A percentile compares a stretch with the other conserved stretches of the same genome.
Conservation (phyloP, 1,140 invertebrate genomes). For the Nylanderia fulva region DNA sequence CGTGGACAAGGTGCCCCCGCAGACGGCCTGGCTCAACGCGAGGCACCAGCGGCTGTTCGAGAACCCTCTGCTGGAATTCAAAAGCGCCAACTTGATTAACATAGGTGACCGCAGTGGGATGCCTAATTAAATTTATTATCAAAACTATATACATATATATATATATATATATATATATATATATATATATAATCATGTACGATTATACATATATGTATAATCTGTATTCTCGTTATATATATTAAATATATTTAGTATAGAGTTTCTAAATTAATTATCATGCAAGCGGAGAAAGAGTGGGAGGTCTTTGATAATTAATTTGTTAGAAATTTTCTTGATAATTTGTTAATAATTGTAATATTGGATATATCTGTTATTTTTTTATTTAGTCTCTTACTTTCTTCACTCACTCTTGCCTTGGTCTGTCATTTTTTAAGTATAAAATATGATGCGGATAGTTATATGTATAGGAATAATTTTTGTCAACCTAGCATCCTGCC, state of each 20-base stretch:
- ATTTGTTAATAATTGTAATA: background rate
- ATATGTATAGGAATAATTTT: background rate
- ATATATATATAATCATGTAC: too few relatives aligned
- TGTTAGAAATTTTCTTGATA: background rate
- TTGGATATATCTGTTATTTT: background rate
- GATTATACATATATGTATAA: too few relatives aligned
- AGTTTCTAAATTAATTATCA: too few relatives aligned
- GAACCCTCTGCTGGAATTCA: constrained; percentile 93
- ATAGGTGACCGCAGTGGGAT: constrained; percentile 87
- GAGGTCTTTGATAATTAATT: background rate
- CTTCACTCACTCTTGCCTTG: background rate
- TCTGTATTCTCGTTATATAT: too few relatives aligned
- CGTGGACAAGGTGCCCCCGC: constrained; percentile 96
- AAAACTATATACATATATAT: too few relatives aligned
- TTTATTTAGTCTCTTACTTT: background rate
- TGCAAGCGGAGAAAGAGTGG: background rate
- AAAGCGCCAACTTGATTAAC: constrained; percentile 96
- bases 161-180: too few relatives aligned
- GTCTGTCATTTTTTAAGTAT: background rate
- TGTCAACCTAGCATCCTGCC: constrained; percentile 89
- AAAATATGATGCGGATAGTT: background rate
- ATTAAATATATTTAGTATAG: too few relatives aligned
- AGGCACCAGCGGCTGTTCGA: constrained; percentile 91
- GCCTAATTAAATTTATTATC: too few relatives aligned
- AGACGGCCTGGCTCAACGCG: constrained; percentile 95